phyloP scores from a whole-genome alignment of 2,113 vertebrate genomes.

The Oryzias celebensis region DNA sequence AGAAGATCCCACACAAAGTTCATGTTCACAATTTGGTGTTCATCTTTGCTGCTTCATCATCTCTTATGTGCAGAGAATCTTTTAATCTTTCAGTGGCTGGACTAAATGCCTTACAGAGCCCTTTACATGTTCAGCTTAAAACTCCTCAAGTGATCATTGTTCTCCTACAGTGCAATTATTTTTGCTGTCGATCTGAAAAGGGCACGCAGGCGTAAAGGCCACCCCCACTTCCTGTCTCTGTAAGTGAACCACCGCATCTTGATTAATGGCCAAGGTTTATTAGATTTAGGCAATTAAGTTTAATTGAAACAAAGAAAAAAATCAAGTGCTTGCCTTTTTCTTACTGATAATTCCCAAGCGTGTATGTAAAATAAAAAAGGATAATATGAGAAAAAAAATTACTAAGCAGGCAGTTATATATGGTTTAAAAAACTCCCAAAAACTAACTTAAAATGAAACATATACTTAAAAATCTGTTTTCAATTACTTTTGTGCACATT shows the following conservation, averaged over 20 bases:
- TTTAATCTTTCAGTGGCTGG: constrained; percentile 25
- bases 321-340: too few species aligned
- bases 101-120: constrained; percentile 37
- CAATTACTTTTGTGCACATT: too few species aligned
- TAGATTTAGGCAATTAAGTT: constrained; percentile 23
- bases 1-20: neutral
- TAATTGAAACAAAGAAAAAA: too few species aligned
- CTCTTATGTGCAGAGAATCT: constrained; percentile 11
- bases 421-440: too few species aligned
- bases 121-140: constrained; percentile 13
- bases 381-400: too few species aligned
- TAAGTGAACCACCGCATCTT: constrained; percentile 19
- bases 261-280: constrained; percentile 43
- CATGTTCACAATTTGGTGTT: constrained; percentile 22
- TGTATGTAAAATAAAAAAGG: too few species aligned
- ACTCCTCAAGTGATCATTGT: constrained; percentile 44
- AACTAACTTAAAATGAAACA: too few species aligned
- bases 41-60: constrained; percentile 7
- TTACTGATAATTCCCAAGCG: too few species aligned
- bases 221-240: constrained; percentile 3
- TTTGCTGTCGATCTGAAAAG: constrained; percentile 49
- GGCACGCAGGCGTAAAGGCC: constrained; percentile 34
- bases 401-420: too few species aligned
- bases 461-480: too few species aligned
- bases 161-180: constrained; percentile 28